A percentile compares a stretch with the other conserved stretches of the same genome.
phyloP scores from a whole-genome alignment of 2,113 vertebrate species.

The Amia ocellicauda region DNA sequence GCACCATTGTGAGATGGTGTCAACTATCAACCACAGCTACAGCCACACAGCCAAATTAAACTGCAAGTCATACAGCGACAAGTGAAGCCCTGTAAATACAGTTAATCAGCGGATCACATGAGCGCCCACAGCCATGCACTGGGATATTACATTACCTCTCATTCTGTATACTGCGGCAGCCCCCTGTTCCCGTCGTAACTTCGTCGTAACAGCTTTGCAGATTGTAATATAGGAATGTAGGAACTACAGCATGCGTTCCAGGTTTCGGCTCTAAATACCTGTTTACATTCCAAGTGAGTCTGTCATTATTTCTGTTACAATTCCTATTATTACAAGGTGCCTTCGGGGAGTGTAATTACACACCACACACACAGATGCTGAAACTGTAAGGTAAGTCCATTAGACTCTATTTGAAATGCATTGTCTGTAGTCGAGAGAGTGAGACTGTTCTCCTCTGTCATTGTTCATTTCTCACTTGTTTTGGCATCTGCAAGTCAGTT shows the following conservation, averaged over 20 bases:
- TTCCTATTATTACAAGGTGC: background rate
- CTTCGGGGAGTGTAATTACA: background rate
- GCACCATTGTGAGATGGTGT: background rate
- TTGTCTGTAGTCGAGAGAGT: too few species aligned
- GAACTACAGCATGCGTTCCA: background rate
- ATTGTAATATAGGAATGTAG: background rate
- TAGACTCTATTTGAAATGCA: too few species aligned
- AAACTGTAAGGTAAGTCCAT: too few species aligned
- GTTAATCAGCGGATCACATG: constrained; percentile 16
- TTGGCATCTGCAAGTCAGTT: too few species aligned
- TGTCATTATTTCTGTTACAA: background rate
- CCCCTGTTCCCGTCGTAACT: background rate
- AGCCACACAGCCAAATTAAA: background rate
- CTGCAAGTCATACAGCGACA: background rate
- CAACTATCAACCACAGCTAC: background rate
- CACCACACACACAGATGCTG: background rate
- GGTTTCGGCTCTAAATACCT: background rate
- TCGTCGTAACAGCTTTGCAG: background rate
- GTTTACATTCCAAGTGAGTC: background rate
- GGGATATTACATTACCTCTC: constrained; percentile 16
- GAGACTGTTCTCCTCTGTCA: too few species aligned
- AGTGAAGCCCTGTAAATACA: constrained; percentile 23
- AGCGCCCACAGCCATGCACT: background rate
- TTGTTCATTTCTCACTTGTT: too few species aligned
- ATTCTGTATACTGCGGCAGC: background rate